A percentile compares a stretch with the other conserved stretches of the same genome.
These are phyloP conservation scores for Arctopsyche grandis DNA, from an alignment of 1,140 invertebrate species.

Conservation along the genomic window DNA sequence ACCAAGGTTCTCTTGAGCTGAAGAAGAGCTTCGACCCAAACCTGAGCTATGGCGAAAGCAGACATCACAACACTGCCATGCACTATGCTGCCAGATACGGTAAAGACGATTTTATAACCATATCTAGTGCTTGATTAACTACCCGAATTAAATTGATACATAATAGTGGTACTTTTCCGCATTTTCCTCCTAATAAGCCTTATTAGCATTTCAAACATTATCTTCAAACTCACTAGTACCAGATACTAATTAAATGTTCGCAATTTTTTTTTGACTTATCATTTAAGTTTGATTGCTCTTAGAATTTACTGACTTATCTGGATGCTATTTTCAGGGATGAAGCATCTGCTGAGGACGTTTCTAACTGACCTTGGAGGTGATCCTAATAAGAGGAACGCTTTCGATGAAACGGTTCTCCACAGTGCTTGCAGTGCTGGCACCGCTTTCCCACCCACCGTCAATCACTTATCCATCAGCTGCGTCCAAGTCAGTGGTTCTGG, in stretches of 20 bases:
- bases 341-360: constrained; percentile 73
- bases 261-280: too few relatives aligned
- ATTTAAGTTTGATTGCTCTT: too few relatives aligned
- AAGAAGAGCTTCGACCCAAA: constrained; percentile 76
- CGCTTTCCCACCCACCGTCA: constrained; percentile 26
- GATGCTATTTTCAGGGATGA: constrained; percentile 58
- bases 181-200: too few relatives aligned
- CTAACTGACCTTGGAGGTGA: constrained; percentile 74
- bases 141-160: too few relatives aligned
- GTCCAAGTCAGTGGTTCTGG: constrained; percentile 61
- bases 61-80: constrained; percentile 75
- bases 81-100: constrained; percentile 76
- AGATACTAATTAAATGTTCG: too few relatives aligned
- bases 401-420: constrained; percentile 74
- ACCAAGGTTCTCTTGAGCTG: constrained; percentile 71
- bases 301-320: too few relatives aligned
- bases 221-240: too few relatives aligned
- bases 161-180: too few relatives aligned
- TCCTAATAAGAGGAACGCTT: constrained; percentile 75
- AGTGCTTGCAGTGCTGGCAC: constrained; percentile 64
- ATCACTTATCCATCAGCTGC: constrained; percentile 60
- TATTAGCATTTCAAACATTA: not conserved
- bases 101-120: constrained; percentile 67
- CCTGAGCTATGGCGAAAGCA: constrained; percentile 74
- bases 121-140: not conserved